Percentiles rank a stretch among this genome's conserved stretches.
These are phyloP conservation scores for Mugil cephalus DNA, from an alignment of 2,113 vertebrate species.

Conservation along the genomic window DNA sequence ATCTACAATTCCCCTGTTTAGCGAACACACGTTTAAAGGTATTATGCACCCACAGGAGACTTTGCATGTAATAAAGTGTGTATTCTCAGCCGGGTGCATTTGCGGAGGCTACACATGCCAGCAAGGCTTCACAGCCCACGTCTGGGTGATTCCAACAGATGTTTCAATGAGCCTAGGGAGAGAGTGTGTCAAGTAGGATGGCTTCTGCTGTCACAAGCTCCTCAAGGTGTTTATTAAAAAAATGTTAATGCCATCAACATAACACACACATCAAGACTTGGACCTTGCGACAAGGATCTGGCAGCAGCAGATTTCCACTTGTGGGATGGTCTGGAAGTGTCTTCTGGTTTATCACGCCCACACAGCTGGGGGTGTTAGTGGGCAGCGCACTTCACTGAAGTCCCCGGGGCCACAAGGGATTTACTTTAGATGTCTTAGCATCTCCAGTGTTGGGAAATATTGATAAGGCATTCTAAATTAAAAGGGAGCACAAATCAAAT, in stretches of 20 bases:
- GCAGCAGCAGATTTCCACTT: conserved; percentile 71
- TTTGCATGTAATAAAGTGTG: conserved; percentile 77
- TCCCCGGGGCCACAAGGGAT: conserved; percentile 37
- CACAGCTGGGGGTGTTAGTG: conserved; percentile 58
- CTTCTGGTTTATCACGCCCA: conserved; percentile 51
- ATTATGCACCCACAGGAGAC: conserved; percentile 67
- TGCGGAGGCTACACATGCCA: conserved; percentile 63
- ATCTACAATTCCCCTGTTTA: conserved; percentile 65
- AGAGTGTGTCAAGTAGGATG: conserved; percentile 71
- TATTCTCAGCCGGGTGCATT: conserved; percentile 73
- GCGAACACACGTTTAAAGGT: conserved; percentile 74
- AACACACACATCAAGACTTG: conserved; percentile 59
- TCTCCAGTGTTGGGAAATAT: conserved; percentile 53
- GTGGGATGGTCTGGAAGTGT: conserved; percentile 57
- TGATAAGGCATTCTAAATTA: conserved; percentile 63
- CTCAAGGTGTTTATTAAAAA: conserved; percentile 83
- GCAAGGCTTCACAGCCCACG: conserved; percentile 64
- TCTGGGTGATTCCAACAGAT: conserved; percentile 79
- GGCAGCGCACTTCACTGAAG: conserved; percentile 59
- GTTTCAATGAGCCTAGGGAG: conserved; percentile 72
- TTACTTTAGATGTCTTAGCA: conserved; percentile 60
- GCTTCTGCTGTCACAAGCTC: conserved; percentile 79
- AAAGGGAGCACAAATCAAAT: conserved; percentile 37
- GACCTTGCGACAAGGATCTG: conserved; percentile 68
- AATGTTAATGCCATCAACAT: conserved; percentile 70